Conservation (phyloP, 92 coral and sea anemone species). For the Paramuricea clavata region DNA sequence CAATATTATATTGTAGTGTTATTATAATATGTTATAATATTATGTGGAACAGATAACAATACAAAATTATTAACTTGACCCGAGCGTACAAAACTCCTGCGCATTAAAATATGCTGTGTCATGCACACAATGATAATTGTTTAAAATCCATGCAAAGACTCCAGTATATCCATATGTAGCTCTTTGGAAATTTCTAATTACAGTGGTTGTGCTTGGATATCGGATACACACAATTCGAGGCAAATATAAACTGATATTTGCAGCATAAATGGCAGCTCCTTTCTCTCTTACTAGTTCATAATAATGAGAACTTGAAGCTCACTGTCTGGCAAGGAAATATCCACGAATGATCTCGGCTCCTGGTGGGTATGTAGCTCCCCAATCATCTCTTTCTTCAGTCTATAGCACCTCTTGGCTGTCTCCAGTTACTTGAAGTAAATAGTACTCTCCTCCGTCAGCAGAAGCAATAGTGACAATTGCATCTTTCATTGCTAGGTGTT, state of each 20-base stretch:
- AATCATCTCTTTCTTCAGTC: slow-evolving; percentile 3
- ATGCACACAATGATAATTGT: not conserved
- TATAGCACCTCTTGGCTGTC: slow-evolving; percentile 16
- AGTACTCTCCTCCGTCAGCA: not conserved
- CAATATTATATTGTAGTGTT: too few species aligned
- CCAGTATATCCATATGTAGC: not conserved
- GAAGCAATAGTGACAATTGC: slow-evolving; percentile 10
- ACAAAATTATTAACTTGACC: too few species aligned
- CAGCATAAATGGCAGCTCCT: slow-evolving; percentile 18
- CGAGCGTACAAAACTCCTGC: too few species aligned
- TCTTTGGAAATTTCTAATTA: too few species aligned
- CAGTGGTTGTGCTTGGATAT: too few species aligned
- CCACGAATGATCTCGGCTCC: slow-evolving; percentile 30
- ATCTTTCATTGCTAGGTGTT: not conserved
- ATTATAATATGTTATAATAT: too few species aligned
- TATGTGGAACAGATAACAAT: too few species aligned
- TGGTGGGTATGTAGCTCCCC: slow-evolving; percentile 30
- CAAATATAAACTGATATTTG: slow-evolving; percentile 9
- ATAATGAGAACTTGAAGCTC: not conserved
- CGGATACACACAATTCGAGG: not conserved
- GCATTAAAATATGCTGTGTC: too few species aligned
- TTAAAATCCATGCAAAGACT: not conserved
- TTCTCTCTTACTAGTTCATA: slow-evolving; percentile 3
- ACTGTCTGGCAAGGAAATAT: slow-evolving; percentile 13
- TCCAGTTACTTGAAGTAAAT: slow-evolving; percentile 46